These are phyloP conservation scores for Agrenia bidenticulata DNA, from an alignment of 2,888 invertebrate genomes.

Conservation along the genomic window DNA sequence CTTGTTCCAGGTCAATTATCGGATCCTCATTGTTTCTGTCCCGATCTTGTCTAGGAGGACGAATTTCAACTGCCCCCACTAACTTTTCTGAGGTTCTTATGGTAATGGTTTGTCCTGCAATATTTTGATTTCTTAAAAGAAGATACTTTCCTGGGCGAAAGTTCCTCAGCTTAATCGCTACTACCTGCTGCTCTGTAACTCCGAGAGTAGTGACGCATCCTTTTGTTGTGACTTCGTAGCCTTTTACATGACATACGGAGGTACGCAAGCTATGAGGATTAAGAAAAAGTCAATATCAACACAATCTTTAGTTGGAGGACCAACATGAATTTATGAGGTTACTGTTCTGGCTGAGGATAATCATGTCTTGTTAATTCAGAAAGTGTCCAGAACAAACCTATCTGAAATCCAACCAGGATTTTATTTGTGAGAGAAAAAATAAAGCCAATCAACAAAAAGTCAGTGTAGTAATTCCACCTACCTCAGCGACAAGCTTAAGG, in stretches of 20 bases:
- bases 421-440: background rate
- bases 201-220: conserved; percentile 24
- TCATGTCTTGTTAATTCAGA: conserved; percentile 35
- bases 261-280: conserved; percentile 11
- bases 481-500: conserved; percentile 33
- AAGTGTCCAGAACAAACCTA: conserved; percentile 32
- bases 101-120: background rate
- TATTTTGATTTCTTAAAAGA: too few species aligned
- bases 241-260: conserved; percentile 21
- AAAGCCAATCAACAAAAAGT: background rate
- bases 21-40: background rate
- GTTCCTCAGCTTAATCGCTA: conserved; percentile 2
- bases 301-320: background rate
- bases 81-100: background rate
- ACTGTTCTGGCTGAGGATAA: conserved; percentile 26
- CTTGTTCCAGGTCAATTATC: background rate
- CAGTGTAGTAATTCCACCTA: conserved; percentile 2
- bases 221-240: conserved; percentile 25
- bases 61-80: conserved; percentile 2
- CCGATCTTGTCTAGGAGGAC: background rate
- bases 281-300: background rate
- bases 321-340: background rate
- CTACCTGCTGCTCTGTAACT: conserved; percentile 1
- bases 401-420: conserved; percentile 14
- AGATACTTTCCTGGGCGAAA: background rate